These are phyloP conservation scores for Malaclemys terrapin DNA, from an alignment of 2,113 vertebrate species.

Conservation along the genomic window DNA sequence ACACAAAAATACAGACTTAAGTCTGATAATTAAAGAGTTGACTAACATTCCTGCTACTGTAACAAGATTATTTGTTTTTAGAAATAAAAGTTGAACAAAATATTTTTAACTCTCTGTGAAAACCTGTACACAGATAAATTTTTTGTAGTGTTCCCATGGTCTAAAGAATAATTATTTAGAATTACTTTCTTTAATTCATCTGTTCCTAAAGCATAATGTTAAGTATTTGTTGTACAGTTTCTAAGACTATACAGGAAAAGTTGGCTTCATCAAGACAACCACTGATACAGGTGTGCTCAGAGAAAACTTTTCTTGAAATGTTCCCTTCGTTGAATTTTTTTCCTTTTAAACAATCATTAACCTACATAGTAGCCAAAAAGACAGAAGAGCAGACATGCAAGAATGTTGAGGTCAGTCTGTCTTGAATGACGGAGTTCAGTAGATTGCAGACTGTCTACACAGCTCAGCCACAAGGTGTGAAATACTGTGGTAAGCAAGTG, in stretches of 20 bases:
- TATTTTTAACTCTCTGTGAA: background rate
- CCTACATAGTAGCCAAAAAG: background rate
- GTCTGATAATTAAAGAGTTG: background rate
- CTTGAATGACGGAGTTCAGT: background rate
- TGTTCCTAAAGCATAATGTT: background rate
- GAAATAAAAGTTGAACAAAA: background rate
- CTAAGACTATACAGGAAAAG: background rate
- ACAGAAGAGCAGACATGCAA: background rate
- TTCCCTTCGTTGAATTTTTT: background rate
- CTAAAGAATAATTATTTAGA: background rate
- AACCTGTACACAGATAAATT: background rate
- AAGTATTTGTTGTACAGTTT: background rate
- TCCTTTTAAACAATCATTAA: background rate
- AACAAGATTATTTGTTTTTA: background rate
- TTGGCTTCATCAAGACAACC: background rate
- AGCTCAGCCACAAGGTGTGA: background rate
- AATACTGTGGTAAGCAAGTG: background rate
- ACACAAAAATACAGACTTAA: background rate
- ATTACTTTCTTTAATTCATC: background rate
- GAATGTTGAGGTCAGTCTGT: background rate
- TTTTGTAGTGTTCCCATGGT: rapidly evolving
- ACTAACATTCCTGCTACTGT: background rate
- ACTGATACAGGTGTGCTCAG: background rate
- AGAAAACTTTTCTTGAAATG: background rate
- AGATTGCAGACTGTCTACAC: background rate